Evolutionary conservation across 2,797 vertebrate species (phyloP), one percentile per base, ranked within the genome.

Genomic region (Argentina silus): DNA sequence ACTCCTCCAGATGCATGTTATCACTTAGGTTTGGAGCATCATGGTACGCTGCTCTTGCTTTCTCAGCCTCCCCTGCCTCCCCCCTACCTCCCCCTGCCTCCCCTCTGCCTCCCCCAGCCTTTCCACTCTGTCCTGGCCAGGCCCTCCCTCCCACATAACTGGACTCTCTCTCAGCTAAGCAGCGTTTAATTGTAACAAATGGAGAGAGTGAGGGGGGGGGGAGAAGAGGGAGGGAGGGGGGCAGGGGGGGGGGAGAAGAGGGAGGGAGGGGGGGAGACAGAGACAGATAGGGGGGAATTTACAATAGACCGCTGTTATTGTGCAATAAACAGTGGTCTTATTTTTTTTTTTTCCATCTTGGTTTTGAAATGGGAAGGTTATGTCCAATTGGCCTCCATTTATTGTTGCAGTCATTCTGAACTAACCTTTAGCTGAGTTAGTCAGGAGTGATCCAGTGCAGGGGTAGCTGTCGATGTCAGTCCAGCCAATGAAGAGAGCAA

Each of bases 151-250:
- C 53, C 53, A 17, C 15, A 55, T 15, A 55, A 17, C n/a, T 7
- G 53, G 53, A 19, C 48, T 70, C 66, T 55, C 74, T 69, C 47
- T 65, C 19, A 73, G 70, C 73, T 69, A 65, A 74, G 68, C 63
- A 78, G 67, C 62, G 64, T 74, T 78, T 81, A 73, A 81, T 73
- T 76, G 76, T 73, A 65, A 76, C 70, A 78, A 73, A 78, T 76
- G 60, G 65, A 51, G 64, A 61, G 57, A 43, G 64, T 10, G 42
- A 17, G 42, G 7, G n/a, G 45, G n/a, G 8, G n/a, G 12, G 12
- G 10, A 2, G n/a, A 15, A 44, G 6, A 60, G 7, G 10, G 14
- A 43, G 27, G 36, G 27, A 23, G 8, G 11, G 21, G 7, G 21
- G 2, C 6, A 15, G 56, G 11, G 53, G 45, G n/a, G 8, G n/a